Conservation (phyloP, 1,140 invertebrate species). For the Battus philenor region DNA sequence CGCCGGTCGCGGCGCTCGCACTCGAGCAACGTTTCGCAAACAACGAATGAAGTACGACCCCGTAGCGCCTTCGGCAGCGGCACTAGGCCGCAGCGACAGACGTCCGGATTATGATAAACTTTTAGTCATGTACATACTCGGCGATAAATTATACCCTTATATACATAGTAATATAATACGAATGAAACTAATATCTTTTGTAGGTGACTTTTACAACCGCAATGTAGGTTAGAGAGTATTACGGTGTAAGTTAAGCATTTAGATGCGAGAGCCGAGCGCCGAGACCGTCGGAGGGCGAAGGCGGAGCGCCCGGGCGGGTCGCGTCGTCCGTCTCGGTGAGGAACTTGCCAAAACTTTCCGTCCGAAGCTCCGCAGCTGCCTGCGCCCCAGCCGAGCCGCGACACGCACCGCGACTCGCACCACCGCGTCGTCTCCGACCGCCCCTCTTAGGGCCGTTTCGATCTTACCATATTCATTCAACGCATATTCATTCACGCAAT, state of each 20-base stretch:
- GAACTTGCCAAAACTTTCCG: slow-evolving; percentile 70
- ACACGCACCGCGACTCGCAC: neutral
- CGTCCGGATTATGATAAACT: slow-evolving; percentile 57
- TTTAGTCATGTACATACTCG: slow-evolving; percentile 65
- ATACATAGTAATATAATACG: slow-evolving; percentile 71
- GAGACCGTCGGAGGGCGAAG: slow-evolving; percentile 42
- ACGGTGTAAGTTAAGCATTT: slow-evolving; percentile 58
- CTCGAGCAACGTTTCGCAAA: slow-evolving; percentile 72
- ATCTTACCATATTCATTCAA: no score
- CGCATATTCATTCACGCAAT: no score
- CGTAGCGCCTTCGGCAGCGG: slow-evolving; percentile 51
- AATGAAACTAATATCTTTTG: slow-evolving; percentile 75
- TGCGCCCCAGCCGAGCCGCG: slow-evolving; percentile 23
- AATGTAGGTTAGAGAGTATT: slow-evolving; percentile 68
- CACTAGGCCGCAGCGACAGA: slow-evolving; percentile 56
- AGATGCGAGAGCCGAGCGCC: slow-evolving; percentile 55
- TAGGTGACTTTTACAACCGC: slow-evolving; percentile 74
- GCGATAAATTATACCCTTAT: slow-evolving; percentile 73
- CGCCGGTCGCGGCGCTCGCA: slow-evolving; percentile 32
- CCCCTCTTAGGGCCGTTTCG: slow-evolving; percentile 8
- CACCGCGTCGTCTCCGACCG: slow-evolving; percentile 18
- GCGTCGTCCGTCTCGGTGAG: slow-evolving; percentile 54
- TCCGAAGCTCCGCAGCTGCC: slow-evolving; percentile 62
- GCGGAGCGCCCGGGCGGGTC: slow-evolving; percentile 36
- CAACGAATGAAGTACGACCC: slow-evolving; percentile 72